Conservation (phyloP, 2,888 invertebrate species). For the Andrena dorsata region DNA sequence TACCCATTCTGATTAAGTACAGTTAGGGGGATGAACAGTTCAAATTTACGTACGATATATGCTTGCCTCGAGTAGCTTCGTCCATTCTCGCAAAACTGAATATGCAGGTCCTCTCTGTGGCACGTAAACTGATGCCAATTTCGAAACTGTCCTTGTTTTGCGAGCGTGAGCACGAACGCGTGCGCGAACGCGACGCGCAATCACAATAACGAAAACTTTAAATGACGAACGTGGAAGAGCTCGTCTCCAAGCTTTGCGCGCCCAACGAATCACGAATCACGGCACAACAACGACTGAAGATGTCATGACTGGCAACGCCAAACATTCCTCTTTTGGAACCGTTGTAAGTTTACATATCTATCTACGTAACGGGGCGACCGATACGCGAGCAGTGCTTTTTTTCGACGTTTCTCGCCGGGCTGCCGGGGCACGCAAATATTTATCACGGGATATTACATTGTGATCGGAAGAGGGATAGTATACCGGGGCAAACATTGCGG, state of each 20-base stretch:
- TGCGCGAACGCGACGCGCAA: not conserved
- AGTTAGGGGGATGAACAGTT: not conserved
- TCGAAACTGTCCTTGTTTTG: not conserved
- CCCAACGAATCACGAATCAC: not conserved
- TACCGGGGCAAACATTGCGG: too few relatives aligned
- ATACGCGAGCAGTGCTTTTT: not conserved
- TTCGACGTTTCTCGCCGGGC: not conserved
- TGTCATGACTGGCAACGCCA: conserved; percentile 34
- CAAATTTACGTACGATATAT: conserved; percentile 35
- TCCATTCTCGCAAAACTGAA: conserved; percentile 36
- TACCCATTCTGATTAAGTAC: not conserved
- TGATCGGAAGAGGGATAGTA: too few relatives aligned
- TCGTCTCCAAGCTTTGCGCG: not conserved
- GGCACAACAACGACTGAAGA: conserved; percentile 18
- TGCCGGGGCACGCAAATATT: too few relatives aligned
- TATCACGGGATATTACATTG: too few relatives aligned
- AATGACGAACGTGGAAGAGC: not conserved
- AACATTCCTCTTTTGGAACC: not conserved
- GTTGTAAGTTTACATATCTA: not conserved
- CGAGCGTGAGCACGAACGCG: not conserved
- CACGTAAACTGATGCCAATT: not conserved
- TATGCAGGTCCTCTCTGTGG: not conserved
- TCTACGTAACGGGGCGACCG: not conserved
- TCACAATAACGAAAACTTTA: conserved; percentile 11
- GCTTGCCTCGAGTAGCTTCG: not conserved